A percentile compares a stretch with the other conserved stretches of the same genome.
Evolutionary conservation across 2,888 invertebrate genomes (phyloP).

Genomic region (Gastracanthus pulcherrimus): DNA sequence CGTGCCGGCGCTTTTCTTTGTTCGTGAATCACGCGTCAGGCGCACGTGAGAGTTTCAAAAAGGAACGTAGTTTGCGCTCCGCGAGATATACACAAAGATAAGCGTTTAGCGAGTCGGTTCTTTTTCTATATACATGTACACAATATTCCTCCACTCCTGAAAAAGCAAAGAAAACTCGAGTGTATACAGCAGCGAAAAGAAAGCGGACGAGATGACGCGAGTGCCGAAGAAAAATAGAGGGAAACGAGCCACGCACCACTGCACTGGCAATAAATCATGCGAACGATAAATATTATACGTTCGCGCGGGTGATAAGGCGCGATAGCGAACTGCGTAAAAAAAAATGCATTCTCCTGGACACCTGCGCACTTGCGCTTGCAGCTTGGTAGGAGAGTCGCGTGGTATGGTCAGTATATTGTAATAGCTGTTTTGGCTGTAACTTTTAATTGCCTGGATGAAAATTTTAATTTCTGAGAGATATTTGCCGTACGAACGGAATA

Average conservation of each 20-base stretch:
- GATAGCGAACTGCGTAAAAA: background rate
- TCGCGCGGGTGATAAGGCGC: background rate
- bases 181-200: too few species aligned
- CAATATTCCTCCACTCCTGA: too few species aligned
- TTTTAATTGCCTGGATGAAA: too few species aligned
- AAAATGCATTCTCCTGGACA: background rate
- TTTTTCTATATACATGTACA: too few species aligned
- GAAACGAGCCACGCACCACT: too few species aligned
- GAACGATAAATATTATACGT: background rate
- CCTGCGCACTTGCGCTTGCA: background rate
- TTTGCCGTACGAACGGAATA: too few species aligned
- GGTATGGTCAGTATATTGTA: too few species aligned
- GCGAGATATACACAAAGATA: slow-evolving; percentile 10
- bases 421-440: too few species aligned
- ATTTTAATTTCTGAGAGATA: too few species aligned
- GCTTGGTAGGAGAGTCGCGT: too few species aligned
- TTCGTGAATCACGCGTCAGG: slow-evolving; percentile 38
- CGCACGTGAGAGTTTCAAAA: slow-evolving; percentile 33
- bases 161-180: too few species aligned
- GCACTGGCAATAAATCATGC: background rate
- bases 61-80: slow-evolving; percentile 8
- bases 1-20: slow-evolving; percentile 14
- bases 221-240: background rate
- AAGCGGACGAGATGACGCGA: background rate
- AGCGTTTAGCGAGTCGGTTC: background rate